Evolutionary conservation across 2,888 invertebrate species (phyloP), one percentile per base, ranked within the genome.

Genomic region (Xestobium rufovillosum): DNA sequence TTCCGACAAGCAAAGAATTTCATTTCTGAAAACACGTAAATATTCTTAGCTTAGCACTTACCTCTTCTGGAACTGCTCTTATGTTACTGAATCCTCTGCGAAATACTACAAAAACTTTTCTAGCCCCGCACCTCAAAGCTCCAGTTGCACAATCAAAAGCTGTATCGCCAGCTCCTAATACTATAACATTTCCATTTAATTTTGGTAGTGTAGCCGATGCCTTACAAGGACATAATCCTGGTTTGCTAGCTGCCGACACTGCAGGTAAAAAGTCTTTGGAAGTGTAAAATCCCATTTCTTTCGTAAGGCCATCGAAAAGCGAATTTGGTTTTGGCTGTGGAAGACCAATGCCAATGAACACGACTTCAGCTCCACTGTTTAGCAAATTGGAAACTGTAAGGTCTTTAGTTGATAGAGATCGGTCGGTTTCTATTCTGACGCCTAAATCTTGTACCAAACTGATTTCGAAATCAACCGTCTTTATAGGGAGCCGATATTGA

Each of bases 91-190:
- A 89, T 1, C 97, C 97, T 63, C 88, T 90, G 13, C 97, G 72
- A 63, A 98, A 98, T 8, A 91, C 87, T 0, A 97, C 85, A 55
- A 81, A 95, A 0, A 98, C 96, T 34, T 87, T 77, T 15, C 71
- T 75, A 0, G 97, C 97, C 0, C 97, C 98, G 60, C 98, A 98
- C 2, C 96, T 73, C 11, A 97, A 67, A 0, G 95, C 94, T 0
- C 96, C 95, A 0, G 97, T 98, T 1, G 98, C 98, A 63, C 98
- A 98, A 68, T 98, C 98, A 61, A 98, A 97, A 0, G 98, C 98
- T 0, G 98, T 98, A 63, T 98, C 98, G 0, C 98, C 97, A 0
- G 96, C 92, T 0, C 97, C 97, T 23, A 98, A 67, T 0, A 98
- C 96, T 39, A 98, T 79, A 8, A 86, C 88, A 49, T 78, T 85